Conservation (phyloP, 2,113 vertebrate genomes). For the Candoia aspera region DNA sequence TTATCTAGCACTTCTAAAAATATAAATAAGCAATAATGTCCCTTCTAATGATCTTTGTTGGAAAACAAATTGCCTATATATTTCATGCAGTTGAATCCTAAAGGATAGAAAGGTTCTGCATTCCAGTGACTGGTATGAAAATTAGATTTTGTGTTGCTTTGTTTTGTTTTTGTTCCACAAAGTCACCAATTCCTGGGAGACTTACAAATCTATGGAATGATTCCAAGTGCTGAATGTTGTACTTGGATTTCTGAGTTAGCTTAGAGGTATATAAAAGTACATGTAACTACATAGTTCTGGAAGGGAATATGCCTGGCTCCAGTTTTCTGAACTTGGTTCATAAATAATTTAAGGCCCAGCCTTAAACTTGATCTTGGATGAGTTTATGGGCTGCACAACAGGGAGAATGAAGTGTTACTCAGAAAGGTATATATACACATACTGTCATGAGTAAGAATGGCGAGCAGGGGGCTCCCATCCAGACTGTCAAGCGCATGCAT, state of each 20-base stretch:
- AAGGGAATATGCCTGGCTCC: conserved; percentile 16
- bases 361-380: not conserved
- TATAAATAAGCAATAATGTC: not conserved
- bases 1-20: not conserved
- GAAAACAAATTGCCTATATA: conserved; percentile 32
- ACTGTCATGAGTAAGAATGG: too few species aligned
- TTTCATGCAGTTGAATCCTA: not conserved
- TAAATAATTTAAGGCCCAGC: not conserved
- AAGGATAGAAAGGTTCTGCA: not conserved
- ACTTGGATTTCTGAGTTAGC: conserved; percentile 24
- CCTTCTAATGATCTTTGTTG: conserved; percentile 12
- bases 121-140: not conserved
- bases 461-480: too few species aligned
- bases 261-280: conserved; percentile 10
- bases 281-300: not conserved
- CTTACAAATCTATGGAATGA: not conserved
- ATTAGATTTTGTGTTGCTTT: not conserved
- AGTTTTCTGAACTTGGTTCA: conserved; percentile 7
- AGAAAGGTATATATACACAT: not conserved
- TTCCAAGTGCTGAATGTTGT: conserved; percentile 20
- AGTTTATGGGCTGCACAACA: conserved; percentile 11
- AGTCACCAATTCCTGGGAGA: not conserved
- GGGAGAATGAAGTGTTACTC: not conserved
- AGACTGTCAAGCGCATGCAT: too few species aligned
- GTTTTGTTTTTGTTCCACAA: conserved; percentile 17